phyloP scores from a whole-genome alignment of 1,140 invertebrate species.

The Procambarus virginalis region DNA sequence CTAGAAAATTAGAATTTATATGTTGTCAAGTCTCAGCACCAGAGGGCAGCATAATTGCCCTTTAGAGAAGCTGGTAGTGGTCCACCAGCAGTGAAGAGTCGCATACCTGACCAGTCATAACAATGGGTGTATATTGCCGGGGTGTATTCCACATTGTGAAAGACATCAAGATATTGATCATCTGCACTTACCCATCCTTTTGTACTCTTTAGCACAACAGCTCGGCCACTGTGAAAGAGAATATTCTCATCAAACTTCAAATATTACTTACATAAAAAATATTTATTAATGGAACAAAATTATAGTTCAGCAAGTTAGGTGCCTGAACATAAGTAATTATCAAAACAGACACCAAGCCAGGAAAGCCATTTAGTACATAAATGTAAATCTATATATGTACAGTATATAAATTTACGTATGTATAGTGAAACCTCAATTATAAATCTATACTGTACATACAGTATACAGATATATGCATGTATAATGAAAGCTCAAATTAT shows the following conservation, averaged over 20 bases:
- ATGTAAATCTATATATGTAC: too few relatives aligned
- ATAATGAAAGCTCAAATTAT: too few relatives aligned
- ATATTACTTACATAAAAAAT: not conserved
- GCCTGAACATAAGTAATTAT: too few relatives aligned
- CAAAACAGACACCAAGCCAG: too few relatives aligned
- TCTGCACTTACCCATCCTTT: slow-evolving; percentile 90
- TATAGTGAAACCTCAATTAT: too few relatives aligned
- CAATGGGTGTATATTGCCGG: slow-evolving; percentile 97
- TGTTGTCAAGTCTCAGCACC: slow-evolving; percentile 52
- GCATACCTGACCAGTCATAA: slow-evolving; percentile 92
- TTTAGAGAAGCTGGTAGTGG: slow-evolving; percentile 91
- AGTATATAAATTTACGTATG: too few relatives aligned
- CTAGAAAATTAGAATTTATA: not conserved
- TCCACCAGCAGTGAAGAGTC: slow-evolving; percentile 94
- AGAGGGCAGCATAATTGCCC: slow-evolving; percentile 86
- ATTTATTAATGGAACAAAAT: too few relatives aligned
- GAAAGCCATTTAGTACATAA: too few relatives aligned
- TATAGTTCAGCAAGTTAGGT: too few relatives aligned
- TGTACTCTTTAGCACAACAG: slow-evolving; percentile 89
- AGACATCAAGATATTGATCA: slow-evolving; percentile 83
- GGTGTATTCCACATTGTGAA: slow-evolving; percentile 89
- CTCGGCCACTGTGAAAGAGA: slow-evolving; percentile 77
- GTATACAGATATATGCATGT: too few relatives aligned
- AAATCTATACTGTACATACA: too few relatives aligned
- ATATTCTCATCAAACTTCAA: too few relatives aligned